Evolutionary conservation across 2,113 vertebrate genomes (phyloP), one percentile per base, ranked within the genome.

Genomic region (Himantopus leucocephalus): DNA sequence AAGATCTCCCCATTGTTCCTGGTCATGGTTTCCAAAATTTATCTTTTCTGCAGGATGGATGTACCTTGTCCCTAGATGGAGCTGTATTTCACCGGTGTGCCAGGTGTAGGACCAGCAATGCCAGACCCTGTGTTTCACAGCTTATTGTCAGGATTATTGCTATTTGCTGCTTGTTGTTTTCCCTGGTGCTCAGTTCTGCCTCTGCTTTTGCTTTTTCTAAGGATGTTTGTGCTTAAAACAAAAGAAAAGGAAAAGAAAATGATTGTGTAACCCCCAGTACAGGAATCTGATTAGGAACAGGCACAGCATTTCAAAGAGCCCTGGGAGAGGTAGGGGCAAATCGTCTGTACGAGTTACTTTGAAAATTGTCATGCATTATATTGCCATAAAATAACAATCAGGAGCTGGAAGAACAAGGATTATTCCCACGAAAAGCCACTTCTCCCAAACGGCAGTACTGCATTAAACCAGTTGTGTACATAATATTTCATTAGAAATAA

Each of bases 401-500:
- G 94, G 87, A 96, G 88, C 88, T 58, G 50, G 89, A 94, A 94
- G 81, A 94, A 86, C 72, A 32, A 74, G 81, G 85, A 78, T 88
- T 94, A 89, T 96, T 97, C 92, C 90, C 95, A 77, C 2, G 1
- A 89, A 94, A 97, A 93, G 79, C 90, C 78, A 68, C 85, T 94
- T 96, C 85, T 97, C 94, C 96, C 94, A 73, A 97, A 94, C 18
- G 48, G 75, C 83, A 97, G 95, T 64, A 15, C 93, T 52, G 85
- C 96, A 96, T 92, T 72, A 97, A 97, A 97, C 92, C 88, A 77
- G 90, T 97, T 80, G 95, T 88, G 93, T 94, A 87, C 71, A 79
- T 95, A 97, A 97, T 95, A 94, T 98, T 97, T 97, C 94, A 85
- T 97, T 95, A 94, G 97, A 92, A 90, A 85, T 85, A 90, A 86